These are phyloP conservation scores for Drosophila busckii DNA, from an alignment of 1,140 invertebrate genomes.

Conservation along the genomic window DNA sequence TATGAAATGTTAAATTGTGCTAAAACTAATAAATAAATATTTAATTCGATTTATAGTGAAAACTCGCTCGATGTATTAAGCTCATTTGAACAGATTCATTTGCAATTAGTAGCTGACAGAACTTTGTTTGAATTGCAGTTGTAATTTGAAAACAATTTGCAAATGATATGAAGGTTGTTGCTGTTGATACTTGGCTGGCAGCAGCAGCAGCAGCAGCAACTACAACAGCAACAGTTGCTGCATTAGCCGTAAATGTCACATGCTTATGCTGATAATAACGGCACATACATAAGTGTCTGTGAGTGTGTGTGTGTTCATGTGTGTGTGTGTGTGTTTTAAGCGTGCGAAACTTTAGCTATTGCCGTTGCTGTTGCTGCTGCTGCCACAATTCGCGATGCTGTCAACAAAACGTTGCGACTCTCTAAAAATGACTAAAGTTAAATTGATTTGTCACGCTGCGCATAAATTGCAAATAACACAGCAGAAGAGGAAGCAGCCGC, in stretches of 20 bases:
- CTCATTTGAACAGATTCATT: too few relatives aligned
- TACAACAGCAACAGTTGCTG: too few relatives aligned
- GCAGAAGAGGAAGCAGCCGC: constrained; percentile 28
- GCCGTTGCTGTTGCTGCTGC: not conserved
- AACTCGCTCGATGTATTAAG: too few relatives aligned
- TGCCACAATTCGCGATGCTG: constrained; percentile 35
- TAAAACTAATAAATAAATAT: too few relatives aligned
- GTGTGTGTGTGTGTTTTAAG: constrained; percentile 46
- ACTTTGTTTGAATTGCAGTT: constrained; percentile 21
- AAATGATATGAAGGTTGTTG: not conserved
- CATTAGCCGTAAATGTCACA: constrained; percentile 49
- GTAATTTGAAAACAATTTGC: constrained; percentile 19
- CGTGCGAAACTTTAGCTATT: constrained; percentile 42
- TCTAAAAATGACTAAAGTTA: constrained; percentile 48
- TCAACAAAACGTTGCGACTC: constrained; percentile 35
- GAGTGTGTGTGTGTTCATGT: too few relatives aligned
- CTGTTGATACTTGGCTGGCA: constrained; percentile 11
- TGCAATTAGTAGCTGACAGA: too few relatives aligned
- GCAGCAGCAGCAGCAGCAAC: constrained; percentile 41
- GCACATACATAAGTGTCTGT: too few relatives aligned
- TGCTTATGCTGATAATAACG: constrained; percentile 48
- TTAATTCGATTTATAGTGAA: too few relatives aligned
- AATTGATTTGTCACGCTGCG: constrained; percentile 78
- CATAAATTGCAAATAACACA: constrained; percentile 78
- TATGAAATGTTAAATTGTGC: too few relatives aligned